A percentile compares a stretch with the other conserved stretches of the same genome.
These are phyloP conservation scores for Cranoglanis bouderius DNA, from an alignment of 2,113 vertebrate genomes.

Conservation along the genomic window DNA sequence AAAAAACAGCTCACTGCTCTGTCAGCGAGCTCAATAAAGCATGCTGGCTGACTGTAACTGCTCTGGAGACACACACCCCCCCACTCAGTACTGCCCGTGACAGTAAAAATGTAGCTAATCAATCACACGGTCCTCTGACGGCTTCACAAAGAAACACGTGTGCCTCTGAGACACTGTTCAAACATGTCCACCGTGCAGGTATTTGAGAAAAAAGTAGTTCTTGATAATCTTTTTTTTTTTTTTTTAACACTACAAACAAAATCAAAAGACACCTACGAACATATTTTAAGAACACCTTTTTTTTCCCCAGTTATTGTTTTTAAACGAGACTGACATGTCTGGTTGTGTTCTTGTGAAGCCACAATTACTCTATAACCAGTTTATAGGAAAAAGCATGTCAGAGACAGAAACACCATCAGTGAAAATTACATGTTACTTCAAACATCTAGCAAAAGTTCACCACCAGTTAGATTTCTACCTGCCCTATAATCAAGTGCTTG, in stretches of 20 bases:
- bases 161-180: conserved; percentile 53
- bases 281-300: not conserved
- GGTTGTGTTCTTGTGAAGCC: not conserved
- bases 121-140: conserved; percentile 49
- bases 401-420: not conserved
- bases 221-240: not conserved
- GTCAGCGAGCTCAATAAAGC: conserved; percentile 36
- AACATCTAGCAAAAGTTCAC: conserved; percentile 44
- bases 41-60: conserved; percentile 57
- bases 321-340: not conserved
- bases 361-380: not conserved
- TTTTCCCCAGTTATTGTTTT: not conserved
- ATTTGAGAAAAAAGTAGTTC: conserved; percentile 39
- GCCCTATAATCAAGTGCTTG: not conserved
- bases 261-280: not conserved
- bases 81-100: conserved; percentile 57
- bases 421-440: conserved; percentile 8
- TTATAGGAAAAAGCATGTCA: conserved; percentile 18
- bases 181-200: conserved; percentile 59
- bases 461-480: conserved; percentile 15
- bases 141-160: conserved; percentile 40
- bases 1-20: not conserved
- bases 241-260: not conserved
- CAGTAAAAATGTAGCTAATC: conserved; percentile 66
- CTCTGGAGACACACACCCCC: conserved; percentile 54